These are phyloP conservation scores for Liasis olivaceus DNA, from an alignment of 2,797 vertebrate species.

Conservation along the genomic window DNA sequence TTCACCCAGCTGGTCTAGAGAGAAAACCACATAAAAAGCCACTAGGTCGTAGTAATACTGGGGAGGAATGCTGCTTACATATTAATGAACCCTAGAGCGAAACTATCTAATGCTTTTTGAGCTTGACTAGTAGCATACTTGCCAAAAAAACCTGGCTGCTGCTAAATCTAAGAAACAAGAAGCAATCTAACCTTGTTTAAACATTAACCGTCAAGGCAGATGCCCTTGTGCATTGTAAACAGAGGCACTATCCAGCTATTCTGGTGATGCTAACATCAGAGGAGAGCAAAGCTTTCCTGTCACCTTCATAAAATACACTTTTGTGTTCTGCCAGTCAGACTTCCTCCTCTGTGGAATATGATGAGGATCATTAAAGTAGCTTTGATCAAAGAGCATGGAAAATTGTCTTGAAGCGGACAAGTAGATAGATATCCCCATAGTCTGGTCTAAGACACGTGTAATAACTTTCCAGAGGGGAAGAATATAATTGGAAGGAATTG, in stretches of 20 bases:
- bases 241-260: conserved; percentile 12
- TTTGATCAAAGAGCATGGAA: conserved; percentile 44
- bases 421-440: conserved; percentile 22
- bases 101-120: neutral
- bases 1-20: neutral
- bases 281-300: conserved; percentile 27
- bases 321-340: conserved; percentile 20
- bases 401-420: conserved; percentile 33
- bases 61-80: neutral
- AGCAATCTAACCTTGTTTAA: conserved; percentile 9
- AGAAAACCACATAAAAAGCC: neutral
- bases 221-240: neutral
- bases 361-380: conserved; percentile 39
- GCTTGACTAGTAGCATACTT: neutral
- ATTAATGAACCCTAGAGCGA: neutral
- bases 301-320: conserved; percentile 13
- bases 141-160: neutral
- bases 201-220: conserved; percentile 11
- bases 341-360: conserved; percentile 24
- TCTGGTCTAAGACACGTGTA: conserved; percentile 21
- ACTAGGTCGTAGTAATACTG: neutral
- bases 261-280: neutral
- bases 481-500: conserved; percentile 51
- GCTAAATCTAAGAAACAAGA: neutral
- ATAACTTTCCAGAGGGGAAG: conserved; percentile 17